These are phyloP conservation scores for Caenorhabditis latens DNA, from an alignment of 1,140 invertebrate genomes.

Conservation along the genomic window DNA sequence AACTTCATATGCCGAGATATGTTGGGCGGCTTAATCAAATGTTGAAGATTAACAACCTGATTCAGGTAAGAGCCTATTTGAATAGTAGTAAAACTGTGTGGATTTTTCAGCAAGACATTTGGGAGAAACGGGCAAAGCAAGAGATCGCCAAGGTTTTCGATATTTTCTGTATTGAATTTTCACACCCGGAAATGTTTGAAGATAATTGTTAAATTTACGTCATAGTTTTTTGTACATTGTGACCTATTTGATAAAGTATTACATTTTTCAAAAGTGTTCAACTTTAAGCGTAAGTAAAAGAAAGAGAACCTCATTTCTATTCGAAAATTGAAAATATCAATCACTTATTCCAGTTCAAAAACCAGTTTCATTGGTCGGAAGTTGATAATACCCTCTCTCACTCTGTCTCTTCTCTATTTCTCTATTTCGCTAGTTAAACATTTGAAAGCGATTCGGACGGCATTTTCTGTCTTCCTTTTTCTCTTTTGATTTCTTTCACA, in stretches of 20 bases:
- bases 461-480: no score
- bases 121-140: slow-evolving; percentile 23
- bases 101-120: slow-evolving; percentile 25
- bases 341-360: no score
- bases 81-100: background rate
- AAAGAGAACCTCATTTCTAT: background rate
- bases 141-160: slow-evolving; percentile 6
- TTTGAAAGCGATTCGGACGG: no score
- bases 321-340: no score
- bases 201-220: background rate
- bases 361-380: no score
- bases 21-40: slow-evolving; percentile 8
- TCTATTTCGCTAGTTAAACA: no score
- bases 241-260: no score
- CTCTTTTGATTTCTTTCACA: background rate
- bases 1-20: slow-evolving; percentile 30
- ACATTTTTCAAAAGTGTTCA: no score
- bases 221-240: no score
- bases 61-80: background rate
- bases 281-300: no score
- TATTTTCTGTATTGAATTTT: slow-evolving; percentile 21
- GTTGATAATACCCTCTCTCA: no score
- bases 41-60: slow-evolving; percentile 30
- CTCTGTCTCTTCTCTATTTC: no score
- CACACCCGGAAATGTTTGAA: slow-evolving; percentile 31